Evolutionary conservation across 53 echinoderm and acorn worm species (phyloP).

Genomic region (Hippasteria phrygiana): DNA sequence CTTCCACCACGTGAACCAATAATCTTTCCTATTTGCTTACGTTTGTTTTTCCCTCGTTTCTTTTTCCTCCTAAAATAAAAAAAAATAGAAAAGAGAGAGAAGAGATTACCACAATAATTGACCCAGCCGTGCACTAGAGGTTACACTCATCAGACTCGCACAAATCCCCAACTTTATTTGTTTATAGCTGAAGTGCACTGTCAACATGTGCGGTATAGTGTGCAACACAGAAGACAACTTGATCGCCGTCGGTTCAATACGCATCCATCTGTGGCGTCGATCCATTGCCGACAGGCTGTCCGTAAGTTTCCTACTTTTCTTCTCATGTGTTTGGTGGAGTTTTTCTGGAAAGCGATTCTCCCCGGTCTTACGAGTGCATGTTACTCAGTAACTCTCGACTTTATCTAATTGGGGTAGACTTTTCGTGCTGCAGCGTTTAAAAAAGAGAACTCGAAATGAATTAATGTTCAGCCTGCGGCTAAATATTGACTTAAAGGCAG

Average conservation of each 20-base stretch:
- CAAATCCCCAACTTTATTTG: slow-evolving; percentile 49
- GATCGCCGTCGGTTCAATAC: slow-evolving; percentile 15
- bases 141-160: slow-evolving; percentile 42
- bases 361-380: background rate
- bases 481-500: slow-evolving; percentile 26
- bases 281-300: background rate
- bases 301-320: slow-evolving; percentile 27
- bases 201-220: slow-evolving; percentile 49
- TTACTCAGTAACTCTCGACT: background rate
- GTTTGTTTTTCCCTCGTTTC: background rate
- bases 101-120: background rate
- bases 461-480: background rate
- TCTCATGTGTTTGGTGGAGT: background rate
- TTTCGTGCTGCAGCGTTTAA: background rate
- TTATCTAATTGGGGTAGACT: background rate
- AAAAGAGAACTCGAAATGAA: background rate
- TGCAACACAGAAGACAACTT: slow-evolving; percentile 47
- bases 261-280: background rate
- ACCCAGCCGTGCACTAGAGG: slow-evolving; percentile 50
- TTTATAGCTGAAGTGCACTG: slow-evolving; percentile 63
- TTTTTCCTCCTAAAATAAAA: background rate
- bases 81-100: too few species aligned
- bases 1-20: background rate
- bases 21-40: slow-evolving; percentile 1
- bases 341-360: background rate